Base-by-base conservation (phyloP, 23 tunicate species). In the Corella eumyota region DNA sequence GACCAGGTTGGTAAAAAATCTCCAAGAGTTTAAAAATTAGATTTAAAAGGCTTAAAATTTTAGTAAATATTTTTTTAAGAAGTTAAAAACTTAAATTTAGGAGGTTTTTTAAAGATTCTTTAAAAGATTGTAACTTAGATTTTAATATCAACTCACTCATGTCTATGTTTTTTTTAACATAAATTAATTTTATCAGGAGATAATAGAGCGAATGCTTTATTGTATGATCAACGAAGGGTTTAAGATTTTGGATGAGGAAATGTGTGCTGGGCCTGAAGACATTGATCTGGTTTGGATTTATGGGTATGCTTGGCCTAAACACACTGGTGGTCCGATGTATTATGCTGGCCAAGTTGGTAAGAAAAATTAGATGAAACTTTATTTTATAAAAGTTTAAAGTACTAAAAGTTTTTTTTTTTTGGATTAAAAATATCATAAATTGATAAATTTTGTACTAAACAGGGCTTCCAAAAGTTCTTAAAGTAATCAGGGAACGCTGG, bases 181-280 rank as follows among this genome's bases (percentile, higher is more conserved):
- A 15, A 40, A 11, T 40, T 40, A 40, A 9, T 40, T 27, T n/a
- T 3, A 9, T 24, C 61, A 72, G 75, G 95, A 86, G 57, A 60
- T 86, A 1, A 25, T 86, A 20, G 76, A 77, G 34, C 37, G 95
- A 49, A 57, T 72, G 75, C 30, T 86, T 58, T 78, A 49, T 45
- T 61, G 75, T 24, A 30, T 86, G 72, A 49, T 88, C 2, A 88
- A 88, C 48, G 96, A 88, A 62, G 96, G 96, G 2, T 88, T 88
- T 36, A 72, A 66, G 36, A 58, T 86, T 11, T 44, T 86, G 30
- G 86, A 86, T 27, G 95, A 86, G n/a, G 81, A 80, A 6, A 66
- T 71, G 29, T 80, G 86, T 4, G 13, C 65, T n/a, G 20, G 34
- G 11, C 80, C 86, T 7, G 19, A 40, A 51, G 76, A 71, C 36